phyloP scores from a whole-genome alignment of 1,140 invertebrate genomes.

The Sycophaga agraensis region DNA sequence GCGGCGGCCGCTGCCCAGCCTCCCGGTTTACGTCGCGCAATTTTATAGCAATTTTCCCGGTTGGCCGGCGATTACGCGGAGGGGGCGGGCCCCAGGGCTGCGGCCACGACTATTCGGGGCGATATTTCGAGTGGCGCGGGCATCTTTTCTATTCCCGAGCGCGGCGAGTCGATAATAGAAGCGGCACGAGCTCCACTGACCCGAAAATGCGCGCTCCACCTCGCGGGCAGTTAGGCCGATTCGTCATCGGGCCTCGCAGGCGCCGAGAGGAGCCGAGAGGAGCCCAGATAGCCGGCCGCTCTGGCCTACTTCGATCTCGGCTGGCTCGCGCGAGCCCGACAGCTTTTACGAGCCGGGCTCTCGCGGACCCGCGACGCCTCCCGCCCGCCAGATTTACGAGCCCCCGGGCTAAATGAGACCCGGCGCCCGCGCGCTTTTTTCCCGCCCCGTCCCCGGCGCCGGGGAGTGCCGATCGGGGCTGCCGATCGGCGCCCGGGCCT shows the following conservation, averaged over 20 bases:
- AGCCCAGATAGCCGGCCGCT: no score
- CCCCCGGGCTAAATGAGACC: no score
- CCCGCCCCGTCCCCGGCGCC: no score
- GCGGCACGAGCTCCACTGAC: slow-evolving; percentile 37
- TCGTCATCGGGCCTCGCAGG: slow-evolving; percentile 1
- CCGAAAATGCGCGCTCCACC: slow-evolving; percentile 32
- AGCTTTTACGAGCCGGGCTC: not conserved
- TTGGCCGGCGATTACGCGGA: no score
- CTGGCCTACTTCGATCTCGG: slow-evolving; percentile 2
- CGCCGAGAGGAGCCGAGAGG: not conserved
- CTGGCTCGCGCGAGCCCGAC: not conserved
- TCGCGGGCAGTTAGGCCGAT: slow-evolving; percentile 12
- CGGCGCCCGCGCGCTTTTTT: not conserved
- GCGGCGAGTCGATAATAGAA: slow-evolving; percentile 40
- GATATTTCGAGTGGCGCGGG: slow-evolving; percentile 27
- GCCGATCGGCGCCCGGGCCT: no score
- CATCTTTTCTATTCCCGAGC: slow-evolving; percentile 37
- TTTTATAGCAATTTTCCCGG: slow-evolving; percentile 60
- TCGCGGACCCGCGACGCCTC: no score
- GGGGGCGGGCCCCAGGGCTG: not conserved
- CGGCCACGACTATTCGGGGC: slow-evolving; percentile 19
- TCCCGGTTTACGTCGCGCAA: slow-evolving; percentile 48
- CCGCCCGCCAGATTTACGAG: no score
- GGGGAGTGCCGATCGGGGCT: no score
- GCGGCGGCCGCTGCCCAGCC: slow-evolving; percentile 31